Evolutionary conservation across 2,797 vertebrate genomes (phyloP).

Genomic region (Hoplostethus mediterraneus): DNA sequence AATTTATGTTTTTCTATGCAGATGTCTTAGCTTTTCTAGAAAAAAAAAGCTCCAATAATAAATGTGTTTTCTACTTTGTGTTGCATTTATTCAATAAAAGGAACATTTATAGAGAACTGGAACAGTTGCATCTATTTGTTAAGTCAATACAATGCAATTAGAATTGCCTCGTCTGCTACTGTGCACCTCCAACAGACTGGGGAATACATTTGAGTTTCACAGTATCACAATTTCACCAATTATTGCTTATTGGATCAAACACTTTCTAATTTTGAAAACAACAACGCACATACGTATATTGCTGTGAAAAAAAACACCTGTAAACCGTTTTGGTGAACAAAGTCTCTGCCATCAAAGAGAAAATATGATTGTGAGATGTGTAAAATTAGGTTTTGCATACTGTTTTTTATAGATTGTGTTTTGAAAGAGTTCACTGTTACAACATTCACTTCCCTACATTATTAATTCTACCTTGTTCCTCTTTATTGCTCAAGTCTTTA

Average conservation of each 20-base stretch:
- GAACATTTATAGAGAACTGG: background rate
- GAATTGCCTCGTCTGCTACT: background rate
- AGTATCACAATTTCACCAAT: no score
- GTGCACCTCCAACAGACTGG: background rate
- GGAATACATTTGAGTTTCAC: no score
- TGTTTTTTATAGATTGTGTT: background rate
- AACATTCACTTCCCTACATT: no score
- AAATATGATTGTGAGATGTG: conserved; percentile 7
- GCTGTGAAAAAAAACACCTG: no score
- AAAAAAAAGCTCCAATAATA: no score
- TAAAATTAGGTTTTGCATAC: conserved; percentile 36
- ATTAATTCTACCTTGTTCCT: background rate
- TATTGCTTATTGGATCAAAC: no score
- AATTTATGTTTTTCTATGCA: no score
- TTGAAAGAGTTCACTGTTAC: background rate
- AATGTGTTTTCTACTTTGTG: no score
- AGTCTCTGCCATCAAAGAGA: background rate
- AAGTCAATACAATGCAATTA: background rate
- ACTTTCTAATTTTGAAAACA: no score
- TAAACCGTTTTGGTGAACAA: no score
- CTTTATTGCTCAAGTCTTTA: background rate
- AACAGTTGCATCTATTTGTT: background rate
- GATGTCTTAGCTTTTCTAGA: no score
- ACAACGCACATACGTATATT: no score
- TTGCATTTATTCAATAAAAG: background rate